Conservation (phyloP, 92 coral and sea anemone genomes). For the Parazoanthus darwini region DNA sequence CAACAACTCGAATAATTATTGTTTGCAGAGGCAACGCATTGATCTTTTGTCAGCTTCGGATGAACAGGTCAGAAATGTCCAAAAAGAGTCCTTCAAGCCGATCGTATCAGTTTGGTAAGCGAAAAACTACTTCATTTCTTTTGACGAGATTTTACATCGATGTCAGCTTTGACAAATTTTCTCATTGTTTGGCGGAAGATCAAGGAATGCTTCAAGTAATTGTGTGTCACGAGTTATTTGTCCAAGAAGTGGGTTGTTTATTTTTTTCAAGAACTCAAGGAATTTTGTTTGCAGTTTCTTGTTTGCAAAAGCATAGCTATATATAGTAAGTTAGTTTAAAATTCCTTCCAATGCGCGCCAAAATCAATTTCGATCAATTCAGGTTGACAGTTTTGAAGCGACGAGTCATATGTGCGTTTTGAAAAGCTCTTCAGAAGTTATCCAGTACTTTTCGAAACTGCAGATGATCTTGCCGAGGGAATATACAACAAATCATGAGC, state of each 20-base stretch:
- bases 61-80: constrained; percentile 18
- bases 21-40: constrained; percentile 27
- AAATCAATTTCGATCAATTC: neutral
- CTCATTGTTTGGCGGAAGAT: neutral
- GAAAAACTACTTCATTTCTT: neutral
- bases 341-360: constrained; percentile 18
- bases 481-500: neutral
- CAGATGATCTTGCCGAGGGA: neutral
- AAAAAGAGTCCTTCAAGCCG: constrained; percentile 26
- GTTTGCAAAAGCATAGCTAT: constrained; percentile 25
- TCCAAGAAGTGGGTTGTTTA: constrained; percentile 29
- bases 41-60: constrained; percentile 23
- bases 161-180: neutral
- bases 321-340: constrained; percentile 33
- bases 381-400: neutral
- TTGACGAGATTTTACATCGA: neutral
- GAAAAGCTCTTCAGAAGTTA: neutral
- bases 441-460: neutral
- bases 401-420: neutral
- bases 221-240: constrained; percentile 21
- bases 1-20: constrained; percentile 27
- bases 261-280: constrained; percentile 29
- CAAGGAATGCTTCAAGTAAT: constrained; percentile 20
- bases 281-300: constrained; percentile 36
- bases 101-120: constrained; percentile 31